Base-by-base conservation (phyloP, 2,797 vertebrate genomes). In the Sebastes vulpes region DNA sequence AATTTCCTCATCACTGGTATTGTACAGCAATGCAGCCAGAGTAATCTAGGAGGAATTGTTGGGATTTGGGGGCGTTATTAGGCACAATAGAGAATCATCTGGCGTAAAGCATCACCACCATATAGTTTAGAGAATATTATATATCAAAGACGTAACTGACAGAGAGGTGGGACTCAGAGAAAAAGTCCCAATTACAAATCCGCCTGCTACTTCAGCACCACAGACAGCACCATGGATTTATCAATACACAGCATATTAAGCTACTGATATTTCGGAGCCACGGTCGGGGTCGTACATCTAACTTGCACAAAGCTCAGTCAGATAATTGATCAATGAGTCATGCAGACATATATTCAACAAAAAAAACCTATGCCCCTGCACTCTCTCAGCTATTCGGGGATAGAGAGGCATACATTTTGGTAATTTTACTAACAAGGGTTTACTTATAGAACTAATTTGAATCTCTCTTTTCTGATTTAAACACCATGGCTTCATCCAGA, bases 11-110 rank as follows among this genome's bases (percentile, higher is more conserved):
- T 26, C 31, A 53, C n/a, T 32, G 29, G 28, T 29, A 1, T 26
- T 58, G 4, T 11, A 32, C 3, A 53, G 12, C 46, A 23, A 18
- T 9, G 3, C n/a, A 65, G 46, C 2, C 21, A 12, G 21, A 25
- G 14, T 14, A 11, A 56, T 65, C 1, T 23, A 6, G 18, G 5
- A 35, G 0, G 8, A 28, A 28, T 21, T 38, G 31, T 10, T 14
- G 38, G 9, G 31, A 46, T 53, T 60, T 50, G 1, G 12, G 23
- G 7, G 3, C 7, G 2, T 0, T 12, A n/a, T 26, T 68, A 6
- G 5, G 31, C 31, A 38, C 0, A 1, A 23, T 4, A 31, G n/a
- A 60, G 38, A 16, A 48, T 25, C 11, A 46, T 12, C 2, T 0
- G 9, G 18, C 5, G 1, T 5, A 28, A 38, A 68, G 21, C 10